phyloP scores from a whole-genome alignment of 1,140 invertebrate species.

The Lepeophtheirus salmonis region DNA sequence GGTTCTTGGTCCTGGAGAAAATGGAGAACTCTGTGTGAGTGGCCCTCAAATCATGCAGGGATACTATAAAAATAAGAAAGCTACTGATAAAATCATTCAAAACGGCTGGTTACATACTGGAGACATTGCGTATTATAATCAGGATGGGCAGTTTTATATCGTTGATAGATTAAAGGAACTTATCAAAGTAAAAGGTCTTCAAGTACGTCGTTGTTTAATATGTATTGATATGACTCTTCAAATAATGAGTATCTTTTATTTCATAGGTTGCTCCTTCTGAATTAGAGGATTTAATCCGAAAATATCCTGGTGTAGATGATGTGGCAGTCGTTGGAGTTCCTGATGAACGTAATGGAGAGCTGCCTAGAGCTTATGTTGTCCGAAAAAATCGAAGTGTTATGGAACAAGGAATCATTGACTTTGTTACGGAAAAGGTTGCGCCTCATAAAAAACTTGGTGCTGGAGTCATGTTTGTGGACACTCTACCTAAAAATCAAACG shows the following conservation, averaged over 20 bases:
- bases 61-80: slow-evolving; percentile 51
- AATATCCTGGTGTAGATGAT: slow-evolving; percentile 30
- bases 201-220: too few species aligned
- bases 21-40: slow-evolving; percentile 42
- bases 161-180: slow-evolving; percentile 70
- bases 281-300: slow-evolving; percentile 34
- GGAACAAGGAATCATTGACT: slow-evolving; percentile 23
- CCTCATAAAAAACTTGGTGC: slow-evolving; percentile 28
- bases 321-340: slow-evolving; percentile 37
- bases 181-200: slow-evolving; percentile 76
- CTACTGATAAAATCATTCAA: slow-evolving; percentile 43
- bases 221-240: too few species aligned
- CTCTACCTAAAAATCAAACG: slow-evolving; percentile 29
- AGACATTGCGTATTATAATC: slow-evolving; percentile 55
- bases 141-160: slow-evolving; percentile 43
- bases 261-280: slow-evolving; percentile 35
- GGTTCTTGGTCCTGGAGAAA: slow-evolving; percentile 31
- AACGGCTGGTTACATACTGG: slow-evolving; percentile 63
- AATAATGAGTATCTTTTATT: not conserved
- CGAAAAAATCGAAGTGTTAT: slow-evolving; percentile 16
- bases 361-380: slow-evolving; percentile 34
- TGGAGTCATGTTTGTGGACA: slow-evolving; percentile 28
- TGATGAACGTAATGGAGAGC: slow-evolving; percentile 32
- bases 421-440: slow-evolving; percentile 23
- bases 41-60: slow-evolving; percentile 51